Base-by-base conservation (phyloP, 2,113 vertebrate species). In the Chauna torquata region DNA sequence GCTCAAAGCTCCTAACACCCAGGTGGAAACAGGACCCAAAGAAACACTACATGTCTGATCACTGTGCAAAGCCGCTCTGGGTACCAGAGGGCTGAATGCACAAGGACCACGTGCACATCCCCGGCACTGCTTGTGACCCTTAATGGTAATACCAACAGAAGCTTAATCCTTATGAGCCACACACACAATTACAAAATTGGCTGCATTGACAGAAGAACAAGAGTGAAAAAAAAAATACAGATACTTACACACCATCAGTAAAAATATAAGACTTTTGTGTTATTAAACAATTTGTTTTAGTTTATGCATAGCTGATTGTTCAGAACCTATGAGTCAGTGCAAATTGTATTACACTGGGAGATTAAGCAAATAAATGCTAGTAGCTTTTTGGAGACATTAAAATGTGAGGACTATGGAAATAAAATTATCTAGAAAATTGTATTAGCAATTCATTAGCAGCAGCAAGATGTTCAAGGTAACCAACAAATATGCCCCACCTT, bases 401-500 rank as follows among this genome's bases (percentile, higher is more conserved):
- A 97, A 98, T 61, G 94, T 78, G 97, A 88, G 90, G 81, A 91
- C 97, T 97, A 93, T 86, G 94, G 97, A 98, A 98, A 98, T 97
- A 98, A 98, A 98, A 98, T 98, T 96, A 98, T 95, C 97, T 94
- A 94, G 96, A 97, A 98, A 98, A 98, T 97, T 95, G 93, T 98
- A 97, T 98, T 97, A 98, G 97, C 98, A 97, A 98, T 98, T 98
- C 97, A 98, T 98, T 98, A 98, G 97, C 89, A 71, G 93, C 86
- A 36, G 74, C 59, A 83, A 95, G 94, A 94, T 82, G 91, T 77
- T 95, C 40, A 19, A 89, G 30, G 27, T 84, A 97, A 91, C 70
- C 68, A 65, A 24, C 2, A 10, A 61, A 70, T 38, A 82, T 4
- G 61, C 8, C 5, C 25, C 36, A 88, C 54, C 92, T 57, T 62